Evolutionary conservation across 2,888 invertebrate genomes (phyloP), one percentile per base, ranked within the genome.

Genomic region (Cerastis rubricosa): DNA sequence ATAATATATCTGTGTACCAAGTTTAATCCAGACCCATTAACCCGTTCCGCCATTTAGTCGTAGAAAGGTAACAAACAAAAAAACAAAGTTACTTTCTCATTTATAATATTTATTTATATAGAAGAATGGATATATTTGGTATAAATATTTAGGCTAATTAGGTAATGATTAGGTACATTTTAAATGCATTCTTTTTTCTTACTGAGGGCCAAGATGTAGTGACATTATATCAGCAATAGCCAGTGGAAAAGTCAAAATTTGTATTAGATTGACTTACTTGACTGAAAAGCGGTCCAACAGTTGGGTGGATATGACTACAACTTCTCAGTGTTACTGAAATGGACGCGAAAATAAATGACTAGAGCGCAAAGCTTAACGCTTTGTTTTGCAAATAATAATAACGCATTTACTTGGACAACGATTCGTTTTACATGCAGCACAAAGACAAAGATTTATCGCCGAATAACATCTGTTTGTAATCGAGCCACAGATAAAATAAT

Each of bases 381-480:
- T 83, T 85, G 71, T 81, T 76, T 70, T 67, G 54, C 35, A 67
- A 76, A 71, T 74, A 84, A 74, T 74, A 77, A 79, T 83, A 61
- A 80, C 68, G 77, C 79, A 59, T 86, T 77, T 57, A 77, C 73
- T 81, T 71, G 65, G 66, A 84, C 80, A 87, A 86, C 68, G 83
- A 87, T 85, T 86, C 86, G 85, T 87, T 89, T 83, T 83, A 90
- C 80, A 79, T 85, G 80, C 79, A 87, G 83, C 65, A 88, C 84
- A 85, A 84, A 88, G 93, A 94, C 93, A 91, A 92, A 93, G 95
- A 96, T 96, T 95, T 95, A 95, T 94, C 86, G 88, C 90, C 84
- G 88, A 89, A 91, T 90, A 93, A 92, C 96, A 96, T 95, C 93
- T 96, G 96, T 92, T 95, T 94, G 94, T 94, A 96, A 96, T 95